Evolutionary conservation across 2,888 invertebrate genomes (phyloP), one percentile per base, ranked within the genome.

Genomic region (Lepidochrysops patricia): DNA sequence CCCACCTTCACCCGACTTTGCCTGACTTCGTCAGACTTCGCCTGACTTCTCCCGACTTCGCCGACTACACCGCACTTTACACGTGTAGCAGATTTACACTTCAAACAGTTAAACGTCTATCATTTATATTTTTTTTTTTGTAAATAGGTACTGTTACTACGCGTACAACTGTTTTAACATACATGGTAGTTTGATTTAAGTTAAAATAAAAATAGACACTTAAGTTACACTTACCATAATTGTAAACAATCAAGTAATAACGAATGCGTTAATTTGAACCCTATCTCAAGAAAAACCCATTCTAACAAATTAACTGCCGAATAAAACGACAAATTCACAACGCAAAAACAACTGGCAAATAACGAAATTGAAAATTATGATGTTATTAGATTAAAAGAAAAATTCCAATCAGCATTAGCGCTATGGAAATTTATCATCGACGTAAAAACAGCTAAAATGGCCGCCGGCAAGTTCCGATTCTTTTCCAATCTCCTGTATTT

Each of bases 401-500:
- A 59, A 52, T 35, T 29, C 15, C 59, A 35, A 52, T 59, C 37
- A 52, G 61, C 35, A 58, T 57, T 57, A 60, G 54, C 5, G 15
- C 58, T 52, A 9, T 54, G 43, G 58, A 62, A 62, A 71, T 81
- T 75, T 77, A 72, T 82, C 80, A 80, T 74, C 71, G 62, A 63
- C 64, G 70, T 70, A 77, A 85, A 85, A 85, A 86, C 83, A 84
- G 75, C 82, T 86, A 75, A 84, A 87, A 87, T 88, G 85, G 86
- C 81, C 74, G 73, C 77, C 73, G 74, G 84, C 81, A 85, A 86
- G 82, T 83, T 81, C 76, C 80, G 79, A 84, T 86, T 86, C 86
- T 86, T 82, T 84, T 84, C 79, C 88, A 87, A 88, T 88, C 84
- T 87, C 77, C 72, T 71, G 84, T 86, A 88, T 88, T 88, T 88